phyloP scores from a whole-genome alignment of 1,140 invertebrate genomes.

The Argopecten irradians region DNA sequence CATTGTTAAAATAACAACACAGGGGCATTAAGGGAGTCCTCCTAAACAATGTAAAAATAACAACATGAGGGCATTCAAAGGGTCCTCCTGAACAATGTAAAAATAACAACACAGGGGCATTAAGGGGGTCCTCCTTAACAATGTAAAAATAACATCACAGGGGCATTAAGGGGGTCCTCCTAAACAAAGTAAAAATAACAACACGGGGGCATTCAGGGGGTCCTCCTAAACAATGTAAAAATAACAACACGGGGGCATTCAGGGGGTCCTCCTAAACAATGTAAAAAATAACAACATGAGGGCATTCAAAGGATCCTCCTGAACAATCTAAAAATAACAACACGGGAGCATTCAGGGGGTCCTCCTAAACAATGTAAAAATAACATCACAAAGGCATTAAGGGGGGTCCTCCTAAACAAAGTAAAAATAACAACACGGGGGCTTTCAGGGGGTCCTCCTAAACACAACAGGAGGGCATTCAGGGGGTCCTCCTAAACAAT shows the following conservation, averaged over 20 bases:
- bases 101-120: neutral
- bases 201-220: conserved; percentile 80
- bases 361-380: conserved; percentile 68
- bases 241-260: neutral
- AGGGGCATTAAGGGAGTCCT: neutral
- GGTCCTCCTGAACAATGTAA: conserved; percentile 51
- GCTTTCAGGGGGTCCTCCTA: neutral
- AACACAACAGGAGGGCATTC: no score
- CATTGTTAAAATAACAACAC: no score
- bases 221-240: conserved; percentile 50
- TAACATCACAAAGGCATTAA: conserved; percentile 83
- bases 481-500: neutral
- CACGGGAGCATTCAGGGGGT: no score
- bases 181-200: conserved; percentile 90
- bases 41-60: conserved; percentile 77
- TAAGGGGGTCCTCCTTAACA: neutral
- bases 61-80: conserved; percentile 82
- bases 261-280: neutral
- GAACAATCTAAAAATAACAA: no score
- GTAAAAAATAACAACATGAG: neutral
- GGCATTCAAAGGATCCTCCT: neutral
- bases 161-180: conserved; percentile 86
- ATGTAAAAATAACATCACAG: no score
- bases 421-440: neutral
- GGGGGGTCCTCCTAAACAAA: conserved; percentile 57